phyloP scores from a whole-genome alignment of 2,113 vertebrate genomes.

The Copsychus sechellarum region DNA sequence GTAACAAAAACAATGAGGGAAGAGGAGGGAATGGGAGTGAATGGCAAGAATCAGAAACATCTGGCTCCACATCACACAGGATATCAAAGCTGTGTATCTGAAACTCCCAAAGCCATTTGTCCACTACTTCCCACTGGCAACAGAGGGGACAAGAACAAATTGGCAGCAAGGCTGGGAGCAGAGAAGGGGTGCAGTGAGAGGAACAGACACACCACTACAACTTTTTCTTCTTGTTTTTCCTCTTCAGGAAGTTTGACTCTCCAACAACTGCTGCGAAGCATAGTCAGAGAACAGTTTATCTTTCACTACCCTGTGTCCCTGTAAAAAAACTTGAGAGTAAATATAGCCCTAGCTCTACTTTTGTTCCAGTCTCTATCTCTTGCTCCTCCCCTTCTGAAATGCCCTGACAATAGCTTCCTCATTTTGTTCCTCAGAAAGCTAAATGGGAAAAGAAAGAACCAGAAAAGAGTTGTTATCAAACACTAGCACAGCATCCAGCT shows the following conservation, averaged over 20 bases:
- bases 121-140: not conserved
- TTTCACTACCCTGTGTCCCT: not conserved
- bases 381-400: not conserved
- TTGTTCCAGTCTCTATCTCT: not conserved
- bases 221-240: not conserved
- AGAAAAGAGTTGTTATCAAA: not conserved
- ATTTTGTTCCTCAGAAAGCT: not conserved
- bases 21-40: not conserved
- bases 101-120: not conserved
- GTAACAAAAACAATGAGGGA: not conserved
- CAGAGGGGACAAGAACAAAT: not conserved
- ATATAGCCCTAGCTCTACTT: not conserved
- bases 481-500: not conserved
- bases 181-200: not conserved
- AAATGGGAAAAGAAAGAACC: not conserved
- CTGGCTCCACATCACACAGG: not conserved
- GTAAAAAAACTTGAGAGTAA: not conserved
- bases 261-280: not conserved
- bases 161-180: accelerated
- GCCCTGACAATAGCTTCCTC: not conserved
- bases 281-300: not conserved
- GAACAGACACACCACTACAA: not conserved
- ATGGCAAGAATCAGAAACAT: not conserved
- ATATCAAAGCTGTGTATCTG: not conserved
- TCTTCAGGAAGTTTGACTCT: not conserved